Evolutionary conservation across 2,797 vertebrate genomes (phyloP), one percentile per base, ranked within the genome.

Genomic region (Chloroceryle inda): DNA sequence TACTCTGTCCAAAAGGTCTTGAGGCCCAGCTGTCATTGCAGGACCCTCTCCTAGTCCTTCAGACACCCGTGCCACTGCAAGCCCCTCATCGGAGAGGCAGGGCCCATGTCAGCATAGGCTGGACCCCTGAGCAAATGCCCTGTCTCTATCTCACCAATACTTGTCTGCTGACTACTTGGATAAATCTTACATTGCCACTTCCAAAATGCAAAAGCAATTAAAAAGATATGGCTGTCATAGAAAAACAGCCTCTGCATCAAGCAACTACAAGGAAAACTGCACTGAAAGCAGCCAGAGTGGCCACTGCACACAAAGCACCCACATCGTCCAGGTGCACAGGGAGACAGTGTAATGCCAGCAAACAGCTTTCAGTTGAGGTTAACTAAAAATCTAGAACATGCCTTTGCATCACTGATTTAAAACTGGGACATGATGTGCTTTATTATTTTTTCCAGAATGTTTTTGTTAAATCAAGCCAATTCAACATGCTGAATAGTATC

Each of bases 11-110:
- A 47, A 52, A 77, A 64, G 37, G 27, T 42, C 61, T 33, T 18
- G 20, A 75, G 49, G 23, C 13, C 22, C 20, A 0, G 3, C 38
- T 69, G 1, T 31, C 2, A 0, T 2, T 64, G 68, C 9, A 52
- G 20, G 45, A 40, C 20, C 31, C 29, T 58, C n/a, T 81, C 69
- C 55, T 40, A 31, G 40, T 33, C 35, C 37, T 59, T 61, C 31
- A 37, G 5, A 22, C 12, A 18, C 53, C 49, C 10, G 11, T 37
- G 53, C 35, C 59, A 42, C 59, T 63, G 72, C 40, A 47, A 40
- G 33, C 8, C 22, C 40, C 66, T 44, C 64, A 59, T 2, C 11
- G 55, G 83, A 63, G 74, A 31, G 62, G 56, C 79, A 75, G 45
- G 88, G 56, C 42, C 50, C 56, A 5, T 3, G 44, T 21, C 64